Evolutionary conservation across 2,797 vertebrate species (phyloP), one percentile per base, ranked within the genome.

Genomic region (Xenopus petersii): DNA sequence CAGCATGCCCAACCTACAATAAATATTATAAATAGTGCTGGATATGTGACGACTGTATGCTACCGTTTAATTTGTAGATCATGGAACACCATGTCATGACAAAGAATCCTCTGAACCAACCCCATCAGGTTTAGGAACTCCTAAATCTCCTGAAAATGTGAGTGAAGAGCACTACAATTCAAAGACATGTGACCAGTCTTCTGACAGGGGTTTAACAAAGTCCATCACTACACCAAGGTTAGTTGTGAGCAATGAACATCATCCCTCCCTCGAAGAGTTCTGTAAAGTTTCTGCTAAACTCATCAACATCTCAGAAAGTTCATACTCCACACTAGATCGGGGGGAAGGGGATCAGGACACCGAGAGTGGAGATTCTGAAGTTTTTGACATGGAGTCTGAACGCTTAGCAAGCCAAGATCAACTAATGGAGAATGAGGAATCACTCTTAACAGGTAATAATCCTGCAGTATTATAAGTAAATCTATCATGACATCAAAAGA

Each of bases 231-330:
- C 26, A 30, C 26, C 26, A 30, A 4, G 26, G 26, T 30, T 30
- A 4, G 26, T 30, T 30, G 26, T 30, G 26, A 30, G 70, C n/a
- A 10, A 5, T 42, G 79, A 10, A 16, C 80, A 82, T 12, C 73
- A 58, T 1, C 59, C 74, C 1, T 87, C 83, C 0, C 77, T 82
- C 4, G 26, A 30, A 30, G 26, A 30, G 47, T 91, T 91, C 75
- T 88, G 81, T 67, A 86, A 85, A 60, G 88, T 56, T 4, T 80
- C 84, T 1, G 90, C 89, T 0, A n/a, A 79, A 62, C 51, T 75
- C 36, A 68, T 84, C 1, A 70, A 82, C 21, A 30, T 30, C 26
- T 30, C 26, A 61, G 69, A 79, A 73, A 85, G 84, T 64, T 84
- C 86, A 0, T 0, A 12, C 51, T 89, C 87, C 42, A 75, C 70